Conservation (phyloP, 2,113 vertebrate genomes). For the Chloroceryle aenea region DNA sequence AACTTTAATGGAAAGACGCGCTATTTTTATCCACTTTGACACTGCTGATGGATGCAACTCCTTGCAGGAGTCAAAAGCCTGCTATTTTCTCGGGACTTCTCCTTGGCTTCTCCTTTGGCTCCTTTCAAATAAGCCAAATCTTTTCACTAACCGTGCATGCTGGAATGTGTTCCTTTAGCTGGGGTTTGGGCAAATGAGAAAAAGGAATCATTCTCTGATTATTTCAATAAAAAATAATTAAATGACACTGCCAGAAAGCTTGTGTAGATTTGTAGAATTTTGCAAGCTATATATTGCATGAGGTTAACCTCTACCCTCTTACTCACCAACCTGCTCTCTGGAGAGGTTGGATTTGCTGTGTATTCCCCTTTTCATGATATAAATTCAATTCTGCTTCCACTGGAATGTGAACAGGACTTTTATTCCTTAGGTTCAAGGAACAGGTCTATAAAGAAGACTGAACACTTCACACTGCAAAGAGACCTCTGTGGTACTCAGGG, state of each 20-base stretch:
- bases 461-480: neutral
- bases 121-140: neutral
- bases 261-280: neutral
- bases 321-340: neutral
- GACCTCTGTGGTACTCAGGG: neutral
- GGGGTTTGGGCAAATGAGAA: neutral
- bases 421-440: neutral
- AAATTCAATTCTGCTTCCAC: neutral
- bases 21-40: constrained; percentile 2
- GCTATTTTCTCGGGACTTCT: neutral
- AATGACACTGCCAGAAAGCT: neutral
- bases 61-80: constrained; percentile 3
- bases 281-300: neutral
- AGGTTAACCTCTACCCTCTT: neutral
- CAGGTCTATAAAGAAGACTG: neutral
- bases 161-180: neutral
- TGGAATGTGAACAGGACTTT: neutral
- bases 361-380: neutral
- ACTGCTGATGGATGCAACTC: neutral
- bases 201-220: neutral
- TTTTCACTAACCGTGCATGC: neutral
- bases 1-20: neutral
- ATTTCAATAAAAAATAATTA: neutral
- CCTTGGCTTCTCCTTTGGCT: neutral
- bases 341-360: neutral